A percentile compares a stretch with the other conserved stretches of the same genome.
phyloP scores from a whole-genome alignment of 2,888 invertebrate species.

The Agrotis puta region DNA sequence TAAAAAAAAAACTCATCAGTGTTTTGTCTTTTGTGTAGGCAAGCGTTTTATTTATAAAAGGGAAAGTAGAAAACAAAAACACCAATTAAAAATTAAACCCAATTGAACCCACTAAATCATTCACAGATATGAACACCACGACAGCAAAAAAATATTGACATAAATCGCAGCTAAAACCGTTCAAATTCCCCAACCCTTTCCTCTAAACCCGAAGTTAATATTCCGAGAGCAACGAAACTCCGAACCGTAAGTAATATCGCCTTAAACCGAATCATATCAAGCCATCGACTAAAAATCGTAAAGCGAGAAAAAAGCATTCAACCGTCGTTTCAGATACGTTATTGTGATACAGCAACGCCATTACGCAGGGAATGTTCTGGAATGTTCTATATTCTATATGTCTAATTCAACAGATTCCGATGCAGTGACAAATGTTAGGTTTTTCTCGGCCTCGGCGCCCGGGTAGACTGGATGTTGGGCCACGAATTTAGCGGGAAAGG shows the following conservation, averaged over 20 bases:
- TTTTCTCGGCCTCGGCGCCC: conserved; percentile 78
- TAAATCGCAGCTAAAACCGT: conserved; percentile 22
- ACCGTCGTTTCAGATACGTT: conserved; percentile 65
- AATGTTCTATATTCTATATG: conserved; percentile 76
- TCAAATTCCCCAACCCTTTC: conserved; percentile 29
- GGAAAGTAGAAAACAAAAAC: background rate
- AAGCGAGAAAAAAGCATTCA: conserved; percentile 57
- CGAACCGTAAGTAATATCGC: conserved; percentile 50
- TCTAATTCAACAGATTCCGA: conserved; percentile 89
- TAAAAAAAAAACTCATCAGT: too few relatives aligned
- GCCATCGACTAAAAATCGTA: conserved; percentile 63
- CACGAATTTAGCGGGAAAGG: conserved; percentile 39
- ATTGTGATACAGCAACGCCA: conserved; percentile 66
- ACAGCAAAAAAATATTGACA: conserved; percentile 20
- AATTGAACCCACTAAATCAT: conserved; percentile 12
- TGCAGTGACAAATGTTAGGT: conserved; percentile 90
- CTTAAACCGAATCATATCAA: conserved; percentile 58
- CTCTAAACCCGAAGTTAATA: conserved; percentile 54
- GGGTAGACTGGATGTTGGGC: conserved; percentile 70
- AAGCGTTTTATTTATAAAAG: too few relatives aligned
- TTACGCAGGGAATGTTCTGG: conserved; percentile 70
- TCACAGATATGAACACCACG: conserved; percentile 5
- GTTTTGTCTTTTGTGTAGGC: too few relatives aligned
- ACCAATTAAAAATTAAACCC: background rate
- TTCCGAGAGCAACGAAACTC: conserved; percentile 39